Base-by-base conservation (phyloP, 2,888 invertebrate genomes). In the Lasioglossum zephyrum region DNA sequence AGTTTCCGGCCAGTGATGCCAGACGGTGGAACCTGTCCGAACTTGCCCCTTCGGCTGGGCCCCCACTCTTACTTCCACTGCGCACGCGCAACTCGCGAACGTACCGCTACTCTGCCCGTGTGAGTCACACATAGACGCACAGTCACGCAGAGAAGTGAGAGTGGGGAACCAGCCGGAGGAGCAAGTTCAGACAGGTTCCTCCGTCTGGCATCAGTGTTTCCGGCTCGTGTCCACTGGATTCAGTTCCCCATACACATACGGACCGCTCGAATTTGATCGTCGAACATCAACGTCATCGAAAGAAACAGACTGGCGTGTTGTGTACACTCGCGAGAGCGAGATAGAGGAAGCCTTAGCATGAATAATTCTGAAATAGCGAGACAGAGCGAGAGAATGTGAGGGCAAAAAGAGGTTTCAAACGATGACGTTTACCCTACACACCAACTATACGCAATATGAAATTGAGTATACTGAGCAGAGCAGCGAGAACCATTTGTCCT, bases 401-500 rank as follows among this genome's bases (percentile, higher is more conserved):
- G 69, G 69, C 72, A 60, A 69, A 82, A 63, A 86, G 57, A 73
- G 63, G 73, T 87, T 87, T 85, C 81, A 84, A 76, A 80, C 73
- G 86, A 90, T 87, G 81, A 82, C 85, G 90, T 84, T 90, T 83
- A 90, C 90, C 84, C 84, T 89, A 86, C 81, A 86, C 81, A 87
- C 82, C 84, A 87, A 87, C 82, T 86, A 82, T 86, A 89, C 84
- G 88, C 88, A 90, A 91, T 88, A 91, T 88, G 80, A 91, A 91
- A 89, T 88, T 88, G 87, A 90, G 83, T 89, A 90, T 87, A 88
- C 83, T 88, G 85, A 91, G 84, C 89, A 90, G 86, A 91, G 90
- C 90, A 90, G 86, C 89, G 90, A 91, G 89, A 92, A 92, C 88
- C 89, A 92, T 92, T 89, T 92, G 91, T 92, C 92, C 92, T 92